Base-by-base conservation (phyloP, 2,888 invertebrate genomes). In the Synergus japonicus region DNA sequence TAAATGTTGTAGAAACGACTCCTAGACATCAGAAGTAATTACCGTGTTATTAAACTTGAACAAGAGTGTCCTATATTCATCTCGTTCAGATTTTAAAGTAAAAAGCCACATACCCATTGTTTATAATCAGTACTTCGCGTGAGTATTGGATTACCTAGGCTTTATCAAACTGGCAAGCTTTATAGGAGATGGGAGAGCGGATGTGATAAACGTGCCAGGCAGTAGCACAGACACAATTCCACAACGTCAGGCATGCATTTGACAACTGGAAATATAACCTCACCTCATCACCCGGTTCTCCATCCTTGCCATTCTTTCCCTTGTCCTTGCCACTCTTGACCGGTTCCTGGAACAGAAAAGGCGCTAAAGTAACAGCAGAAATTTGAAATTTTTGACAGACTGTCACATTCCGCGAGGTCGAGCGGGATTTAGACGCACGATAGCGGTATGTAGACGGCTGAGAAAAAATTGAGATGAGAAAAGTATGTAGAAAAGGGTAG, bases 291-390 rank as follows among this genome's bases (percentile, higher is more conserved):
- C 85, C 88, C 81, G 87, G 85, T 80, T 92, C 92, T 78, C 84
- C 86, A 83, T 92, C 92, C 87, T 92, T 92, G 85, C 92, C 92
- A 86, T 92, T 92, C 85, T 92, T 92, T 83, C 89, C 90, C 88
- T 92, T 92, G 85, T 91, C 91, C 89, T 91, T 92, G 85, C 86
- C 84, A 78, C 85, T 77, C 87, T 92, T 92, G 81, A 87, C 86
- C 82, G 92, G 85, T 83, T 92, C 92, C 92, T 92, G 87, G 81
- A 92, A 92, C 87, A 87, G 76, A 79, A 76, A 12, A 67, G 54
- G 65, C 65, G 69, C 49, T 43, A 49, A 4, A 41, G 13, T 37
- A 77, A n/a, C 22, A 44, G 22, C 29, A 63, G 12, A 13, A 63
- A 63, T 63, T 63, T 65, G 12, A 9, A 22, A 76, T 65, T 76